These are phyloP conservation scores for Microplitis manilae DNA, from an alignment of 2,888 invertebrate species.

Conservation along the genomic window DNA sequence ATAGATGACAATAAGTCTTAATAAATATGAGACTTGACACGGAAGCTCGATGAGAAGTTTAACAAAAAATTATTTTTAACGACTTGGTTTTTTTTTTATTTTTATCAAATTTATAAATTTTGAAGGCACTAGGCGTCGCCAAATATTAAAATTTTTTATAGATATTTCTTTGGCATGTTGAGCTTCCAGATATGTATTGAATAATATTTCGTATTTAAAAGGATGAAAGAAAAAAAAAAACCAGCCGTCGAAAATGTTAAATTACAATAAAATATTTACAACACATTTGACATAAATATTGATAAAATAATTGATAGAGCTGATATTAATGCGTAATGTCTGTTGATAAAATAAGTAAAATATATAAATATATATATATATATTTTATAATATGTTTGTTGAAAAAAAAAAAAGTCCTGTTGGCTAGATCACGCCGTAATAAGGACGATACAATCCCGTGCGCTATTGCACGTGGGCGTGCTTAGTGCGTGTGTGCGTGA, in stretches of 20 bases:
- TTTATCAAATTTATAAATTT: slow-evolving; percentile 41
- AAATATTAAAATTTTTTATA: background rate
- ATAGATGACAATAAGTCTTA: slow-evolving; percentile 23
- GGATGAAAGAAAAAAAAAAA: slow-evolving; percentile 13
- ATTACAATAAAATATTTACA: too few species aligned
- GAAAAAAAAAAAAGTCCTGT: slow-evolving; percentile 12
- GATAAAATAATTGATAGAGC: too few species aligned
- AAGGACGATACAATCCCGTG: slow-evolving; percentile 53
- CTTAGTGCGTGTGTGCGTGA: slow-evolving; percentile 76
- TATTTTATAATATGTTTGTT: background rate
- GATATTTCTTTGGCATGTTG: slow-evolving; percentile 26
- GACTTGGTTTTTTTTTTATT: slow-evolving; percentile 31
- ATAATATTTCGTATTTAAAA: background rate
- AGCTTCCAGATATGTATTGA: slow-evolving; percentile 24
- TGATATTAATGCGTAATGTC: too few species aligned
- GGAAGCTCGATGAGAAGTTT: slow-evolving; percentile 49
- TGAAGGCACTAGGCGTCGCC: slow-evolving; percentile 48
- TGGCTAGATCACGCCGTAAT: slow-evolving; percentile 53
- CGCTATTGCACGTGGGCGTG: slow-evolving; percentile 70
- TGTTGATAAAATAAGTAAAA: too few species aligned
- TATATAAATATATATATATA: too few species aligned
- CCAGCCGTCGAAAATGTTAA: background rate
- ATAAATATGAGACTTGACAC: slow-evolving; percentile 35
- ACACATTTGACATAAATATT: too few species aligned
- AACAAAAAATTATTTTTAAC: slow-evolving; percentile 22